Conservation (phyloP, 2,797 vertebrate species). For the Galago senegalensis region DNA sequence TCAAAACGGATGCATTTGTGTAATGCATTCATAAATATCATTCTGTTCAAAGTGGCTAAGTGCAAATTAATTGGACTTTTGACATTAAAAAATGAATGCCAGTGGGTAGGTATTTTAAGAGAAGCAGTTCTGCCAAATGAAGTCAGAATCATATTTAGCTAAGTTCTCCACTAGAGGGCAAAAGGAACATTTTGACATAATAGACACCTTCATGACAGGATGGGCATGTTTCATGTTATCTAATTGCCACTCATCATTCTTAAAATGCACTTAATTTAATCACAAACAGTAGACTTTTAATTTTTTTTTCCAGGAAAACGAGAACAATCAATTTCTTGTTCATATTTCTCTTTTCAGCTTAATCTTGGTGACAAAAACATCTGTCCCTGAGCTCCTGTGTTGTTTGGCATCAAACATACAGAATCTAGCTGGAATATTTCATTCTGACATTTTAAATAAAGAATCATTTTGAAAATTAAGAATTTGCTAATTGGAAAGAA, state of each 20-base stretch:
- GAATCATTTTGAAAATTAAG: slow-evolving; percentile 33
- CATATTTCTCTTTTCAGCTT: not conserved
- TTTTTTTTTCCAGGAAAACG: slow-evolving; percentile 38
- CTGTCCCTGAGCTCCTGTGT: not conserved
- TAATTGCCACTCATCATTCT: slow-evolving; percentile 13
- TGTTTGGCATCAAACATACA: not conserved
- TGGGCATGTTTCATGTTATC: not conserved
- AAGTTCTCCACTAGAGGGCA: slow-evolving; percentile 82
- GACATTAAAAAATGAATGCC: slow-evolving; percentile 53
- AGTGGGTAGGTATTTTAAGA: slow-evolving; percentile 55
- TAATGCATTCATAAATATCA: slow-evolving; percentile 55
- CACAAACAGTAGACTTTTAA: slow-evolving; percentile 58
- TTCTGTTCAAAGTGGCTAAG: slow-evolving; percentile 60
- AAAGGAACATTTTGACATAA: slow-evolving; percentile 14
- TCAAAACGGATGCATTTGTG: slow-evolving; percentile 54
- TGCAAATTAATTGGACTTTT: slow-evolving; percentile 68
- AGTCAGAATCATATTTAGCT: slow-evolving; percentile 33
- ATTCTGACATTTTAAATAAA: not conserved
- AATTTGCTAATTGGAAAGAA: slow-evolving; percentile 6
- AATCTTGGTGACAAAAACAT: slow-evolving; percentile 25
- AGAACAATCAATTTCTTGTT: not conserved
- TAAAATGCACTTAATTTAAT: slow-evolving; percentile 46
- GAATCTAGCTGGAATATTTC: slow-evolving; percentile 18
- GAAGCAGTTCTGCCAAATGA: slow-evolving; percentile 29
- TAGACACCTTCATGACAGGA: not conserved